Evolutionary conservation across 2,888 invertebrate genomes (phyloP).

Genomic region (Amphimallon solstitiale): DNA sequence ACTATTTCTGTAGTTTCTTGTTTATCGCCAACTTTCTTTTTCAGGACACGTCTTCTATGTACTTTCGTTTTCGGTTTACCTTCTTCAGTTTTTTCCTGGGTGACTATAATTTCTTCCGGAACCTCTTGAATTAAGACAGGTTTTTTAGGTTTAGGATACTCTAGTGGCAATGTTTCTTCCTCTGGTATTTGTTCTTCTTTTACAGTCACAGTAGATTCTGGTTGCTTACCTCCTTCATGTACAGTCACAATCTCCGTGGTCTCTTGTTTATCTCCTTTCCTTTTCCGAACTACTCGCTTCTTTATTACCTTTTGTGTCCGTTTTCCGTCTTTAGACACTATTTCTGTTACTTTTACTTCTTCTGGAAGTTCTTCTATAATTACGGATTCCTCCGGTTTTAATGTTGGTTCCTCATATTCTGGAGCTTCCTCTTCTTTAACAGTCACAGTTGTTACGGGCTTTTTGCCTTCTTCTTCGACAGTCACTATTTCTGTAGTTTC

Average conservation of each 20-base stretch:
- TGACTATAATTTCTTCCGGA: conserved; percentile 47
- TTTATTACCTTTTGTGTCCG: conserved; percentile 50
- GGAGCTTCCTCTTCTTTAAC: conserved; percentile 43
- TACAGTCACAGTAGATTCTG: conserved; percentile 62
- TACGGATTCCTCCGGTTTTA: conserved; percentile 50
- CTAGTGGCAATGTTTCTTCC: conserved; percentile 49
- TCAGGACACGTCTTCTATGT: conserved; percentile 54
- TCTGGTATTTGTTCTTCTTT: conserved; percentile 46
- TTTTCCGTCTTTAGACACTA: conserved; percentile 31
- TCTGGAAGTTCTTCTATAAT: conserved; percentile 51
- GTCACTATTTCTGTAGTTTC: conserved; percentile 53
- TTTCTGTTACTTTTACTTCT: conserved; percentile 48
- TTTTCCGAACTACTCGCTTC: conserved; percentile 62
- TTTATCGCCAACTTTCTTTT: conserved; percentile 54
- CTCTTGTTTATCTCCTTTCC: conserved; percentile 43
- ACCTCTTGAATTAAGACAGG: conserved; percentile 47
- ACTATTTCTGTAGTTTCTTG: conserved; percentile 63
- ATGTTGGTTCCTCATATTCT: no score
- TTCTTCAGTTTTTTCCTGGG: conserved; percentile 53
- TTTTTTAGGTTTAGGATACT: conserved; percentile 16
- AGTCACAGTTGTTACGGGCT: conserved; percentile 44
- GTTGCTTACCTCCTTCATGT: conserved; percentile 59
- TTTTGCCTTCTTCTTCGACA: conserved; percentile 42
- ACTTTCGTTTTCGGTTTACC: conserved; percentile 48
- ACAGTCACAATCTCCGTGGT: conserved; percentile 51